These are phyloP conservation scores for Pogonognathellus flavescens DNA, from an alignment of 1,140 invertebrate species.

Conservation along the genomic window DNA sequence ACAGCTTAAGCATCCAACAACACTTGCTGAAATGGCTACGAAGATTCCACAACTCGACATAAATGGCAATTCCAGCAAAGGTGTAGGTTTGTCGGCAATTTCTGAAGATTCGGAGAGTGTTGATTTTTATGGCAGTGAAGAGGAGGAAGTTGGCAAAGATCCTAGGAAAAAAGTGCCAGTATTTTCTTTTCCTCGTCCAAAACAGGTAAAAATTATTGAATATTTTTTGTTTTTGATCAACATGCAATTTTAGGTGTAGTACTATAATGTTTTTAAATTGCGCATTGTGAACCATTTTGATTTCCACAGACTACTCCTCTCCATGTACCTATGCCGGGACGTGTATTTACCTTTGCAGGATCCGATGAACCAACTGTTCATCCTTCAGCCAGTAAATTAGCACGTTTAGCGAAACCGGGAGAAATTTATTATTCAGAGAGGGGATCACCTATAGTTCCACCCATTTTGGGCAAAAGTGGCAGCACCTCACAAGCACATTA, in stretches of 20 bases:
- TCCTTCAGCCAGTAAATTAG: not conserved
- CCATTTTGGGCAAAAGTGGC: not conserved
- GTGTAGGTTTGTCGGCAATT: not conserved
- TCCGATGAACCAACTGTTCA: not conserved
- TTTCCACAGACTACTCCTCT: not conserved
- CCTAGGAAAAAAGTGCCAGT: not conserved
- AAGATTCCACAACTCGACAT: not conserved
- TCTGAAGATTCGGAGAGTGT: conserved; percentile 28
- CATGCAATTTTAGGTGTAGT: not conserved
- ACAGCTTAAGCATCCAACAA: not conserved
- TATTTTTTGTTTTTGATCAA: not conserved
- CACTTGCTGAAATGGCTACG: not conserved
- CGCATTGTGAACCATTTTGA: not conserved
- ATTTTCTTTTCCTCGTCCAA: not conserved
- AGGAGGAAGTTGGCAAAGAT: not conserved
- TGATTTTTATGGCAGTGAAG: not conserved
- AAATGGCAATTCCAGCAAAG: not conserved
- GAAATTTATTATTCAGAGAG: conserved; percentile 31
- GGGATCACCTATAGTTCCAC: conserved; percentile 4
- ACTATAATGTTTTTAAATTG: not conserved
- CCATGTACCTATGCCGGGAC: not conserved
- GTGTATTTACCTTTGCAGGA: not conserved
- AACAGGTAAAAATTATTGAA: not conserved
- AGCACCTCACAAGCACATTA: not conserved
- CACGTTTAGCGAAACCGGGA: conserved; percentile 31